A percentile compares a stretch with the other conserved stretches of the same genome.
phyloP scores from a whole-genome alignment of 23 tunicate genomes.

The Oikopleura albicans region DNA sequence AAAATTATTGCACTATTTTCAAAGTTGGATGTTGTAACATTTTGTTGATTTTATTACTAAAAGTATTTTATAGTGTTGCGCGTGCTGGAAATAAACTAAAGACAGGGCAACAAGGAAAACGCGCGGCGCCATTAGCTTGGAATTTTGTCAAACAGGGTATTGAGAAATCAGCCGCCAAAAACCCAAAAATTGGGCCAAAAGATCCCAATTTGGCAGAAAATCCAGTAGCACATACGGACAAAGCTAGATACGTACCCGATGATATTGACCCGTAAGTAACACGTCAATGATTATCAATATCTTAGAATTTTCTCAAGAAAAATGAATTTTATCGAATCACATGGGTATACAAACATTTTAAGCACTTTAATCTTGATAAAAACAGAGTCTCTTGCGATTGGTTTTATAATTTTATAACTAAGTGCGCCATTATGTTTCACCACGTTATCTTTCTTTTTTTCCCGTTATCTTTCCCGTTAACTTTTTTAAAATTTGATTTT shows the following conservation, averaged over 20 bases:
- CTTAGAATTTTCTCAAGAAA: too few relatives aligned
- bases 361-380: too few relatives aligned
- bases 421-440: too few relatives aligned
- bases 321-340: too few relatives aligned
- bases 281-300: too few relatives aligned
- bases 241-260: neutral
- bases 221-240: neutral
- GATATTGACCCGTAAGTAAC: constrained; percentile 13
- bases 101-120: neutral
- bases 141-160: neutral
- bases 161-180: neutral
- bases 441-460: too few relatives aligned
- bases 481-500: too few relatives aligned
- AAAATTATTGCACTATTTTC: too few relatives aligned
- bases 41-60: too few relatives aligned
- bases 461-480: neutral
- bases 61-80: neutral
- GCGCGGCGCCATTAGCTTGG: neutral
- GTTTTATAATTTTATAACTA: neutral
- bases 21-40: too few relatives aligned
- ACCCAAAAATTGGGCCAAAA: neutral
- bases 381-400: too few relatives aligned
- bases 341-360: too few relatives aligned
- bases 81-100: neutral
- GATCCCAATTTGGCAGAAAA: neutral